A percentile compares a stretch with the other conserved stretches of the same genome.
These are phyloP conservation scores for Chromobotia macracanthus DNA, from an alignment of 2,797 vertebrate genomes.

Conservation along the genomic window DNA sequence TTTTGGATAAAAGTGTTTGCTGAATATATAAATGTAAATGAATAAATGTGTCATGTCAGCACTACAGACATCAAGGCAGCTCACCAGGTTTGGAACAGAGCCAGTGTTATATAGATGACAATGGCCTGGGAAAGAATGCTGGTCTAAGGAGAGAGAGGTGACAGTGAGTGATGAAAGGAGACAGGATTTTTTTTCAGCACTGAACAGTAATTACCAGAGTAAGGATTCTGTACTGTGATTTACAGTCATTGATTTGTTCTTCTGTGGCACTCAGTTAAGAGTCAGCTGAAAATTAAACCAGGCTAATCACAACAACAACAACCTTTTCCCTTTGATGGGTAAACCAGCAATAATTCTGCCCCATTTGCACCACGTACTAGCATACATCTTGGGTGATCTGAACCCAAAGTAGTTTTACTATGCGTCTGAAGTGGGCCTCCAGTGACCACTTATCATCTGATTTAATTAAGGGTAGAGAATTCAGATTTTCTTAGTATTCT, in stretches of 20 bases:
- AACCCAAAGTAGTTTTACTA: neutral
- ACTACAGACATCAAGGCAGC: neutral
- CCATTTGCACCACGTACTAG: neutral
- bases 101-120: neutral
- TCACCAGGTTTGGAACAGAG: neutral
- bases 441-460: neutral
- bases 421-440: neutral
- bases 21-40: too few relatives aligned
- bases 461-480: neutral
- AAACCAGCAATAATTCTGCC: neutral
- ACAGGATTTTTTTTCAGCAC: neutral
- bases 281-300: neutral
- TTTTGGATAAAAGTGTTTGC: too few relatives aligned
- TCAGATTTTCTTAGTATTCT: too few relatives aligned
- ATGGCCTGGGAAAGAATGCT: neutral
- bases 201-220: neutral
- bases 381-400: neutral
- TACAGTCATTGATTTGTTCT: neutral
- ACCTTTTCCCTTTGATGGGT: neutral
- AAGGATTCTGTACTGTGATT: neutral
- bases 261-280: neutral
- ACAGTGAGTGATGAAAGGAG: neutral
- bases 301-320: too few relatives aligned
- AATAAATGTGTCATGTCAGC: too few relatives aligned
- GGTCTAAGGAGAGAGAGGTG: neutral